Evolutionary conservation across 2,888 invertebrate genomes (phyloP).

Genomic region (Lasioglossum leucozonium): DNA sequence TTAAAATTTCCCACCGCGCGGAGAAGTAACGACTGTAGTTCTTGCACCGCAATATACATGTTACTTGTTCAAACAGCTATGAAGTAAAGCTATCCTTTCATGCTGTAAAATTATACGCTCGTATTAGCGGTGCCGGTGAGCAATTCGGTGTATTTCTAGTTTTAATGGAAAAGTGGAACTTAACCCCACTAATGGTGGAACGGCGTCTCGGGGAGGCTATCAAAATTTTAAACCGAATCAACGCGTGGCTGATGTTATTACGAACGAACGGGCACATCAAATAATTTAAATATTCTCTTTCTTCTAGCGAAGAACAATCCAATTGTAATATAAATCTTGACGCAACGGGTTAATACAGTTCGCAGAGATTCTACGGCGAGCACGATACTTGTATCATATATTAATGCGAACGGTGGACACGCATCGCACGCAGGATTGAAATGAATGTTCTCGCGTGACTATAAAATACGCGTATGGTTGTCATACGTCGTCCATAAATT

Average conservation of each 20-base stretch:
- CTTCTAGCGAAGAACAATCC: too few relatives aligned
- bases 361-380: neutral
- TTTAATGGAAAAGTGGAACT: constrained; percentile 2
- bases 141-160: neutral
- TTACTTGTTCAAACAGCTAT: neutral
- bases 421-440: neutral
- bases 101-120: neutral
- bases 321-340: too few relatives aligned
- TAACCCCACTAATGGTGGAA: neutral
- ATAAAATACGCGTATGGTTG: constrained; percentile 43
- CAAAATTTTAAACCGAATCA: neutral
- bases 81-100: neutral
- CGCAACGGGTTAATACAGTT: neutral
- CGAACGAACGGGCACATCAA: too few relatives aligned
- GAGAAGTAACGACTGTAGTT: neutral
- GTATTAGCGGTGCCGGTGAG: neutral
- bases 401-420: neutral
- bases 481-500: constrained; percentile 47
- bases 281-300: too few relatives aligned
- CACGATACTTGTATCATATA: neutral
- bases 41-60: neutral
- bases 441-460: constrained; percentile 26
- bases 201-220: neutral
- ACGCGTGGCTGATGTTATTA: neutral
- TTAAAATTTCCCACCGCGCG: neutral